Evolutionary conservation across 2,888 invertebrate genomes (phyloP), one percentile per base, ranked within the genome.

Genomic region (Balanococcus diminutus): DNA sequence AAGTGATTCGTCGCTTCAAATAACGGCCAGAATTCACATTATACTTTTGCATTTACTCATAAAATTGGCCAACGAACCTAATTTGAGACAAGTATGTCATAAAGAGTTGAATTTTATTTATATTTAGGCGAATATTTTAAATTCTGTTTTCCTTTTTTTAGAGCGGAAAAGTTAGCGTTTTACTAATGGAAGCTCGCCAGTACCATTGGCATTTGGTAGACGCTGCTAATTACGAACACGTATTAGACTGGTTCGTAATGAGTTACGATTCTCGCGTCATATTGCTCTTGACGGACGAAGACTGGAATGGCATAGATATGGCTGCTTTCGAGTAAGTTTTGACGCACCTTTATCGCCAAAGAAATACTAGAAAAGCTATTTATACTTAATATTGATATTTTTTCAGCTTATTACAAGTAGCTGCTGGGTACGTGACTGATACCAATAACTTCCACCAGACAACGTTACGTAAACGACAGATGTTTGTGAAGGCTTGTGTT

Each of bases 211-310:
- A 92, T 87, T 89, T 92, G 56, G 90, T 94, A 2, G 94, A 94
- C 87, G 91, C 92, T 16, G 89, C 90, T 28, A 91, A 92, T 42
- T 92, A 93, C 88, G 93, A 94, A 88, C 86, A 92, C 86, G 91
- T 94, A 46, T 91, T 94, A 88, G 94, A 94, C 89, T 95, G 95
- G 95, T 93, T 94, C 88, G 92, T 95, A 9, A 93, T 93, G 91
- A 93, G 93, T 87, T 93, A 93, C 88, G 94, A 95, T 90, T 93
- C 94, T 0, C 90, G 92, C 84, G 94, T 94, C 86, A 91, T 95
- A 42, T 90, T 95, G 28, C 88, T 88, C 83, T 87, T 90, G 6
- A 89, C 88, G 32, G 88, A 88, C 42, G 89, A 90, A 22, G 89
- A 90, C 83, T 91, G 90, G 86, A 90, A 92, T 88, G 91, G 92